Evolutionary conservation across 30 jellyfish, hydroid and myxozoan species (phyloP).

Genomic region (Aurelia sp.): DNA sequence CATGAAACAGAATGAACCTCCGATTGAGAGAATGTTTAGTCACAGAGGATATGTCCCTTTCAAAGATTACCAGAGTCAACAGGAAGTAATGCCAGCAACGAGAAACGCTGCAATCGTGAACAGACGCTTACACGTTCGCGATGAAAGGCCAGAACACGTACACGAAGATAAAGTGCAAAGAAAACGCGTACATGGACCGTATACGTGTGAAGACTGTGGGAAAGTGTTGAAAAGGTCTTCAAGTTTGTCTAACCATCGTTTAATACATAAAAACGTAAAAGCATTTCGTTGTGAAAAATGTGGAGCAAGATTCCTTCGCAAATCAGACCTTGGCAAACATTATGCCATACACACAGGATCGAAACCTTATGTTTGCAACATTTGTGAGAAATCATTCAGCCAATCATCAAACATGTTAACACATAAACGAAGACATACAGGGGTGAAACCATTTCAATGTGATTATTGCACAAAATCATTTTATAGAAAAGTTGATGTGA

Average conservation of each 20-base stretch:
- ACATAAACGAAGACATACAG: conserved; percentile 89
- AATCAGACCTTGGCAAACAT: conserved; percentile 85
- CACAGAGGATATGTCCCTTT: too few relatives aligned
- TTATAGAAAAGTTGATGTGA: conserved; percentile 86
- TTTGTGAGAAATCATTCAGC: conserved; percentile 74
- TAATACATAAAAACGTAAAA: conserved; percentile 75
- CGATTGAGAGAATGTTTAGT: too few relatives aligned
- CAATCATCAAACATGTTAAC: conserved; percentile 94
- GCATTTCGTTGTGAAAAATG: conserved; percentile 85
- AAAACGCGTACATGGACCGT: conserved; percentile 62
- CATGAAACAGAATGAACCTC: too few relatives aligned
- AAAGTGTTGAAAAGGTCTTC: conserved; percentile 75
- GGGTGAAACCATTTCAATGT: conserved; percentile 82
- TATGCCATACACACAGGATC: conserved; percentile 81
- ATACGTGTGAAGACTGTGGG: conserved; percentile 84
- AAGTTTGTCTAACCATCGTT: conserved; percentile 78
- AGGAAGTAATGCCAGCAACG: not conserved
- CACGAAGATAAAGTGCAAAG: not conserved
- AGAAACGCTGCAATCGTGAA: conserved; percentile 1
- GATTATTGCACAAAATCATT: conserved; percentile 74
- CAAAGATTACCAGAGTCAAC: too few relatives aligned
- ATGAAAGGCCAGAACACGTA: conserved; percentile 8
- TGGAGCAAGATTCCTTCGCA: conserved; percentile 76
- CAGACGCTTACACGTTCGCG: not conserved
- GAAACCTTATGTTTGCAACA: conserved; percentile 69